Evolutionary conservation across 2,797 vertebrate genomes (phyloP), one percentile per base, ranked within the genome.

Genomic region (Fratercula arctica): DNA sequence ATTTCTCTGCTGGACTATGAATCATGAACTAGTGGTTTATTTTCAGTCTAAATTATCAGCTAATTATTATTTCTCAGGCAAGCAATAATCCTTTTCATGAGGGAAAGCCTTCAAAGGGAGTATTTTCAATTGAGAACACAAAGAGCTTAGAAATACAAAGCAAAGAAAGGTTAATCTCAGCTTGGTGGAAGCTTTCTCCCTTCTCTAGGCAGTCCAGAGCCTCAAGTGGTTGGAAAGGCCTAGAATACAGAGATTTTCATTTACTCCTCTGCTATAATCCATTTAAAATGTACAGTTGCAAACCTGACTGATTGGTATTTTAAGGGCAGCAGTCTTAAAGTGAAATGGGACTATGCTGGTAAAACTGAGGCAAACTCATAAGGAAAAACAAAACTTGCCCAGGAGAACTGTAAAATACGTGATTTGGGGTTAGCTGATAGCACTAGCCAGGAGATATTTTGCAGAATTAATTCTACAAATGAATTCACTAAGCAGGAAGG

Each of bases 41-140:
- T 91, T 96, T 76, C 83, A 75, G 35, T 37, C 31, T 91, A 94
- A 90, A 93, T 91, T 91, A 87, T 88, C 67, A 79, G 48, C 28
- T 91, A 95, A 87, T 96, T 90, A 94, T 93, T 93, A 88, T 95
- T 95, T 91, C 74, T 93, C n/a, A 64, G 51, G 80, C 69, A 93
- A 81, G 63, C 13, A 95, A 76, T 95, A 94, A 95, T 91, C 67
- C 2, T 0, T 94, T 93, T 87, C 80, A 69, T 35, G 20, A 85
- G 29, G n/a, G 54, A 86, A 91, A 94, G 54, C 33, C 73, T 93
- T 96, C 85, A 95, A 91, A 93, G 46, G 39, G n/a, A 95, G 35
- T 74, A 94, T 90, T 95, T 96, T 94, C 77, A 91, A 92, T 73
- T 12, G 6, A 86, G 88, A 94, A 61, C 63, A 93, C 45, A 96